Evolutionary conservation across 1,140 invertebrate genomes (phyloP), one percentile per base, ranked within the genome.

Genomic region (Cheumatopsyche charites): DNA sequence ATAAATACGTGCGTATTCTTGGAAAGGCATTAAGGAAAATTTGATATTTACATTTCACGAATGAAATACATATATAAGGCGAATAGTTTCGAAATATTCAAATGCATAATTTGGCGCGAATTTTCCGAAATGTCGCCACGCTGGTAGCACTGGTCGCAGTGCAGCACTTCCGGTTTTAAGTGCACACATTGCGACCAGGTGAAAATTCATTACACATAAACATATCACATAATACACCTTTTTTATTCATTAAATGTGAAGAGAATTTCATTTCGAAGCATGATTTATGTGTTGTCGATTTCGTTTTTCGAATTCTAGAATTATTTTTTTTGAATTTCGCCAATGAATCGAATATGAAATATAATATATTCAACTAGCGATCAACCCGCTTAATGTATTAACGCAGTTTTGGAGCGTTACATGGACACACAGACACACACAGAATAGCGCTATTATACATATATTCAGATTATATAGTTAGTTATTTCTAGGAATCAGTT

Each of bases 131-230:
- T 36, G 47, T 52, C 9, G 47, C 15, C n/a, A 17, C 19, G 47
- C 9, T 52, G 47, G 47, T 15, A 52, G 47, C 47, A 15, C 47
- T 17, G 47, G 47, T 52, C 47, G 47, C 47, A 52, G 47, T 52
- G 47, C 47, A 52, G 47, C 47, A 52, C 19, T 52, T 52, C 47
- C 47, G 47, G 47, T 52, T 36, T 36, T 36, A 36, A 36, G 29
- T 36, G 29, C 47, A 19, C 47, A 52, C 19, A 52, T 52, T 7
- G 19, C 6, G 15, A 7, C 19, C 47, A 19, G 19, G 15, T 15
- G n/a, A 52, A 1, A 19, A 17, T 17, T 15, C 7, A 1, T 1
- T 2, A 52, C 47, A 52, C 15, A 52, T 15, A 7, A 1, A 17
- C 47, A 17, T 17, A 17, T 7, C 9, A 52, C 29, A 36, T 36